Conservation (phyloP, 1,140 invertebrate species). For the Trachymyrmex septentrionalis region DNA sequence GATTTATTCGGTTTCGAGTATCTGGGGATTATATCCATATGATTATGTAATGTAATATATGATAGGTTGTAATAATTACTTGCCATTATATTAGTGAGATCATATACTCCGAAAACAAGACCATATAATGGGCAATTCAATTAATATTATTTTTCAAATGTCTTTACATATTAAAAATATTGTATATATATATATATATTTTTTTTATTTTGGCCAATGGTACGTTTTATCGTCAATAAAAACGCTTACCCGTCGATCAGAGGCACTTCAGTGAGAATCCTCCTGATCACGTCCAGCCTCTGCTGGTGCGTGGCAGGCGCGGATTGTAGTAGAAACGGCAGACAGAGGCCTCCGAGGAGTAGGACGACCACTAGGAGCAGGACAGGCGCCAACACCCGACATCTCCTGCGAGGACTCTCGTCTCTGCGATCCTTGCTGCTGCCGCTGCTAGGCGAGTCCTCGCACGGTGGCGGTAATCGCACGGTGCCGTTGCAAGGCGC, state of each 20-base stretch:
- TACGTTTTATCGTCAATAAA: neutral
- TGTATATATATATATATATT: neutral
- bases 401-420: slow-evolving; percentile 83
- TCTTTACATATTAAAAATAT: neutral
- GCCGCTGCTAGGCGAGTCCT: slow-evolving; percentile 84
- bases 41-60: neutral
- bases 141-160: neutral
- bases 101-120: neutral
- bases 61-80: slow-evolving; percentile 7
- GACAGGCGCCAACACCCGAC: slow-evolving; percentile 84
- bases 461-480: slow-evolving; percentile 83
- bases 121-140: neutral
- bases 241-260: slow-evolving; percentile 88
- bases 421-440: slow-evolving; percentile 84
- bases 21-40: slow-evolving; percentile 1
- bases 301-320: slow-evolving; percentile 86
- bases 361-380: slow-evolving; percentile 84
- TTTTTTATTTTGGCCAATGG: neutral
- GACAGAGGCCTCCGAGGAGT: slow-evolving; percentile 85
- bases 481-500: slow-evolving; percentile 86
- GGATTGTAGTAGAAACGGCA: slow-evolving; percentile 86
- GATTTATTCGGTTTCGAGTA: neutral
- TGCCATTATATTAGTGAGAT: neutral
- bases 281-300: slow-evolving; percentile 87
- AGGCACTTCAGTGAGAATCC: slow-evolving; percentile 88